These are phyloP conservation scores for Cettia cetti DNA, from an alignment of 2,113 vertebrate genomes.

Conservation along the genomic window DNA sequence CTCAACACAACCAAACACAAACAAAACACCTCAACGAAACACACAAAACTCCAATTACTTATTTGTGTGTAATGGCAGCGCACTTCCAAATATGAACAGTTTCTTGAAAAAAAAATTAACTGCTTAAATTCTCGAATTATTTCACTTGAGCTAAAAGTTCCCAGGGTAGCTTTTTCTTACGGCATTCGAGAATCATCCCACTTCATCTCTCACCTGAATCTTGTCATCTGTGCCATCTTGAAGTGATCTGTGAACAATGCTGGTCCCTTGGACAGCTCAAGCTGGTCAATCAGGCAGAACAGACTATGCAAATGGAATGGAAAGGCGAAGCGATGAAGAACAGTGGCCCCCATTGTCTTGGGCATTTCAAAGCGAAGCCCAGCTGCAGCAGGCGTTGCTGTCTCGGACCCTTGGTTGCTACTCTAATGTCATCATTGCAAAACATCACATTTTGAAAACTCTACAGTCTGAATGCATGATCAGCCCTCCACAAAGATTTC, in stretches of 20 bases:
- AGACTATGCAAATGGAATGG: conserved; percentile 83
- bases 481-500: conserved; percentile 42
- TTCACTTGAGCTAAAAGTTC: conserved; percentile 28
- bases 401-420: conserved; percentile 69
- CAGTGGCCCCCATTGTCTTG: conserved; percentile 81
- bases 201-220: conserved; percentile 82
- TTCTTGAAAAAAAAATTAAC: neutral
- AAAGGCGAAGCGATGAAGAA: conserved; percentile 76
- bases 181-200: conserved; percentile 57
- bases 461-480: conserved; percentile 62
- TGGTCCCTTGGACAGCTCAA: conserved; percentile 68
- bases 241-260: conserved; percentile 83
- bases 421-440: conserved; percentile 71
- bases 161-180: conserved; percentile 47
- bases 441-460: conserved; percentile 69
- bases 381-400: conserved; percentile 77
- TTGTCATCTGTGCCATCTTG: conserved; percentile 78
- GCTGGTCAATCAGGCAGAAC: conserved; percentile 85
- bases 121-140: neutral
- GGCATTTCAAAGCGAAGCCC: conserved; percentile 78
- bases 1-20: neutral
- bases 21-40: neutral
- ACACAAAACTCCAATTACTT: neutral
- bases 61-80: neutral
- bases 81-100: neutral